A percentile compares a stretch with the other conserved stretches of the same genome.
Conservation (phyloP, 1,140 invertebrate species). For the Megalonaias nervosa region DNA sequence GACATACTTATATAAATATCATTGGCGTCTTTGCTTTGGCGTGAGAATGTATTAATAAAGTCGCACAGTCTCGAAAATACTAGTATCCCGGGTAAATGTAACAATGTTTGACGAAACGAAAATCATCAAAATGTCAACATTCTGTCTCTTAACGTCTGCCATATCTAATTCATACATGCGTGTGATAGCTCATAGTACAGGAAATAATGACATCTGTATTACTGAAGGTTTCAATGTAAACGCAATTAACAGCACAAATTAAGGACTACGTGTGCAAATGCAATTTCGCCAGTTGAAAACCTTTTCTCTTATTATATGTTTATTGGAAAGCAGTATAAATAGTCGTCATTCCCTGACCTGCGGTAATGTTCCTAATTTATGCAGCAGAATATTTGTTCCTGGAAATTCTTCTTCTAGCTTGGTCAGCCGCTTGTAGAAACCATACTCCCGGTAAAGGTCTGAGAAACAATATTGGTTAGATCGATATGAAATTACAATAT, state of each 20-base stretch:
- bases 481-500: neutral
- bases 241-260: too few species aligned
- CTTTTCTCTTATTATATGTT: neutral
- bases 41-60: too few species aligned
- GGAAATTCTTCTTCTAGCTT: constrained; percentile 61
- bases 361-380: constrained; percentile 59
- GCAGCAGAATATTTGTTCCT: constrained; percentile 60
- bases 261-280: too few species aligned
- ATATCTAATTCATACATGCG: neutral
- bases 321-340: neutral
- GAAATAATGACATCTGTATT: neutral
- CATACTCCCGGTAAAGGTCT: constrained; percentile 58
- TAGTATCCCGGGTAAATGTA: too few species aligned
- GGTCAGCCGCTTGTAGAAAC: constrained; percentile 59
- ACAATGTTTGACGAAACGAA: too few species aligned
- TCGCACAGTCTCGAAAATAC: too few species aligned
- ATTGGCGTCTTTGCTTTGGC: too few species aligned
- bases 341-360: constrained; percentile 20
- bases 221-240: neutral
- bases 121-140: too few species aligned
- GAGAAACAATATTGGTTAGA: constrained; percentile 15
- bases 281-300: too few species aligned
- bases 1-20: too few species aligned
- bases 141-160: too few species aligned
- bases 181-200: neutral